These are phyloP conservation scores for Pandemis cinnamomeana DNA, from an alignment of 2,888 invertebrate species.

Conservation along the genomic window DNA sequence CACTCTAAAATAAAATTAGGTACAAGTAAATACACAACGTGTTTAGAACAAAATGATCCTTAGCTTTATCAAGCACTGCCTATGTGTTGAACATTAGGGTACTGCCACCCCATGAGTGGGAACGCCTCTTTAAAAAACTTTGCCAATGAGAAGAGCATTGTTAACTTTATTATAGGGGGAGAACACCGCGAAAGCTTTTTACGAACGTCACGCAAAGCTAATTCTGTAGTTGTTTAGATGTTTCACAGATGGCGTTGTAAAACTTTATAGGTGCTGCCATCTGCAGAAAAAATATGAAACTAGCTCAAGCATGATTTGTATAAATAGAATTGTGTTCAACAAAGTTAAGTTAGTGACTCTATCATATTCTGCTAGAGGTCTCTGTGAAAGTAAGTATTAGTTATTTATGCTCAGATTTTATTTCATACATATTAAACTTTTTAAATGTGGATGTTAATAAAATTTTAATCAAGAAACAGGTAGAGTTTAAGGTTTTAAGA, in stretches of 20 bases:
- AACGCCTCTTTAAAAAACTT: conserved; percentile 57
- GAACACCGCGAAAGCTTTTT: conserved; percentile 47
- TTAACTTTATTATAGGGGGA: conserved; percentile 45
- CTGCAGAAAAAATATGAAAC: conserved; percentile 45
- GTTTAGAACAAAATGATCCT: background rate
- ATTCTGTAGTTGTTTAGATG: conserved; percentile 46
- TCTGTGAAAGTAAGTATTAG: background rate
- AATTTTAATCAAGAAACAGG: no score
- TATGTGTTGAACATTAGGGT: conserved; percentile 32
- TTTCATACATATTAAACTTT: no score
- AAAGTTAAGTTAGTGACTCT: background rate
- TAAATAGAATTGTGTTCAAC: background rate
- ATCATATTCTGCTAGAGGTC: conserved; percentile 20
- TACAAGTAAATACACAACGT: background rate
- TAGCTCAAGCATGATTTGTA: background rate
- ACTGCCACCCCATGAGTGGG: conserved; percentile 66
- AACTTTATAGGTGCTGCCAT: conserved; percentile 50
- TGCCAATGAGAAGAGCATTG: conserved; percentile 42
- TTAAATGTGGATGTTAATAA: no score
- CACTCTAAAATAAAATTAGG: no score
- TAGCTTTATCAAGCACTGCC: background rate
- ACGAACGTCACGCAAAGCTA: conserved; percentile 36
- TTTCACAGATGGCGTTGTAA: conserved; percentile 59
- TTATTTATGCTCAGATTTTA: no score
- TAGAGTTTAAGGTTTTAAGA: no score